Evolutionary conservation across 53 echinoderm and acorn worm species (phyloP), one percentile per base, ranked within the genome.

Genomic region (Luidia sarsii): DNA sequence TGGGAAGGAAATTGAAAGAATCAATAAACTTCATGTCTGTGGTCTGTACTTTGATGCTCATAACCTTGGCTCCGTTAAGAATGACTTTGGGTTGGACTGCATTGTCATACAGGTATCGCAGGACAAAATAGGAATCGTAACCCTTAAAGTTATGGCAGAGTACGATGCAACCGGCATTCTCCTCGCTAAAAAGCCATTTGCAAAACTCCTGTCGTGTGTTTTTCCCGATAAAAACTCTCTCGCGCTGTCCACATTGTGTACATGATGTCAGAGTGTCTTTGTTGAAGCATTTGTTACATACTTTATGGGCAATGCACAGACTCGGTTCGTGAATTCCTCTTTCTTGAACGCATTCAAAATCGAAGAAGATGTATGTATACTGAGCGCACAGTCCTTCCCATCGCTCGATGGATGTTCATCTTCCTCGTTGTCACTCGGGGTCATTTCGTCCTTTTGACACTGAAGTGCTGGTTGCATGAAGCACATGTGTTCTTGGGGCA

Each of bases 111-210:
- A 84, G 64, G 35, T 71, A 72, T 15, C 34, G 71, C 7, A 83
- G 48, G 32, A 83, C 62, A 39, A 83, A 83, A 36, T 57, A 80
- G 10, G 65, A 64, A 22, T 81, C 81, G 33, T 81, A 81, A 9
- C 81, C 81, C 64, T 81, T 46, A 16, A 83, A 60, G 36, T 83
- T 83, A 45, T 83, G 83, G 28, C 70, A 70, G 30, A 83, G 16
- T 33, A 56, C 55, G 7, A 61, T 32, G 21, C 61, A 1, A 0
- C 35, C 11, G 19, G 54, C 61, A 29, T 41, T 45, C 1, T 43
- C 33, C 11, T 70, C 43, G 2, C 29, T 23, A 22, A 55, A 55
- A 8, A 55, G 23, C 55, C 55, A 55, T 22, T 18, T 68, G 25
- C 82, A 82, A 22, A 82, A 82, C 0, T 67, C 82, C 22, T 82